Conservation (phyloP, 2,888 invertebrate genomes). For the Noctua janthe region DNA sequence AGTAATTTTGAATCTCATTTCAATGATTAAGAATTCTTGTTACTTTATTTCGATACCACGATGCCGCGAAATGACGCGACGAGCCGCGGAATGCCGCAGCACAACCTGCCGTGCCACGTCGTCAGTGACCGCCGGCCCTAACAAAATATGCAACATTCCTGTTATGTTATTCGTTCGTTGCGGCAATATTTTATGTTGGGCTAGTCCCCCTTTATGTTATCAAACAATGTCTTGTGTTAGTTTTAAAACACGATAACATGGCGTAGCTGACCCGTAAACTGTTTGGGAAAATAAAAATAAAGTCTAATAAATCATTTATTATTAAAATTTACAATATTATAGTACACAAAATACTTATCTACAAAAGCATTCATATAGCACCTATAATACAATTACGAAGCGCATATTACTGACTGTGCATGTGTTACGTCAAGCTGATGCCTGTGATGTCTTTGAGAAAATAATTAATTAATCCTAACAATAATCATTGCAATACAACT, state of each 20-base stretch:
- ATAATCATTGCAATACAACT: conserved; percentile 29
- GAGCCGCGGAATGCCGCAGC: too few relatives aligned
- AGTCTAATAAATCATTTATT: conserved; percentile 64
- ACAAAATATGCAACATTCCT: too few relatives aligned
- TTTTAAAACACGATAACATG: background rate
- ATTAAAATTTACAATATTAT: conserved; percentile 59
- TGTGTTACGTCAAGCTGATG: conserved; percentile 48
- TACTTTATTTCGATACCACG: too few relatives aligned
- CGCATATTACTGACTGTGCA: conserved; percentile 59
- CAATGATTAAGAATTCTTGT: too few relatives aligned
- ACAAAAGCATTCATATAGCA: conserved; percentile 67
- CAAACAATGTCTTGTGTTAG: background rate
- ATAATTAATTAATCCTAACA: conserved; percentile 12
- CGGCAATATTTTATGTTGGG: background rate
- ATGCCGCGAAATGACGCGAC: too few relatives aligned
- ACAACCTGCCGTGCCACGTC: too few relatives aligned
- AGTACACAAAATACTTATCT: conserved; percentile 59
- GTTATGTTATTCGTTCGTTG: background rate
- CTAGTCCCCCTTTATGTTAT: background rate
- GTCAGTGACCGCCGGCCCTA: too few relatives aligned
- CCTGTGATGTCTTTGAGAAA: conserved; percentile 47
- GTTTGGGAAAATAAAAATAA: conserved; percentile 8
- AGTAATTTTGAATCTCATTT: too few relatives aligned
- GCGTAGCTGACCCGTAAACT: background rate
- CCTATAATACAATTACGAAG: conserved; percentile 64